phyloP scores from a whole-genome alignment of 1,140 invertebrate species.

The Chironomus tepperi region DNA sequence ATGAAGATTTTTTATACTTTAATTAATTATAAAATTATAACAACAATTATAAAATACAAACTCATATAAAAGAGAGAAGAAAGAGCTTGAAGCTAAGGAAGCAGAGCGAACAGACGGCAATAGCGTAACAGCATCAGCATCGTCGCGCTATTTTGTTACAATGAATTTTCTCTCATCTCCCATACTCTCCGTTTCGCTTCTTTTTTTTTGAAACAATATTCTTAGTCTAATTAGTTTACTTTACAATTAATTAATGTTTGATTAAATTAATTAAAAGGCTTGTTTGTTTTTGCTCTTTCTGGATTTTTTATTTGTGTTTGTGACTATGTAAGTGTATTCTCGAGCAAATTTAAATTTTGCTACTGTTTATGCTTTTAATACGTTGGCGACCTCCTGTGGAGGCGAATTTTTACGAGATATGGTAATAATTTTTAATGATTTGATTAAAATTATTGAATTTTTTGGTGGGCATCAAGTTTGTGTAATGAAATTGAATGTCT shows the following conservation, averaged over 20 bases:
- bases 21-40: slow-evolving; percentile 22
- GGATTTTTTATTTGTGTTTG: neutral
- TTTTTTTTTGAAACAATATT: slow-evolving; percentile 11
- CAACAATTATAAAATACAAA: neutral
- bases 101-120: neutral
- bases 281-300: slow-evolving; percentile 1
- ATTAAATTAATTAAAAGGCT: slow-evolving; percentile 24
- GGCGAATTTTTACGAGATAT: neutral
- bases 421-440: neutral
- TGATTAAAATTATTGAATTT: neutral
- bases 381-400: neutral
- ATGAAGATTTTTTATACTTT: slow-evolving; percentile 12
- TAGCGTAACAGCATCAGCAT: neutral
- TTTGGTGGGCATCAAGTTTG: neutral
- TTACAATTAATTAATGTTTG: slow-evolving; percentile 24
- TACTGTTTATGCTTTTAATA: neutral
- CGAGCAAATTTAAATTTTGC: neutral
- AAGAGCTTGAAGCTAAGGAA: neutral
- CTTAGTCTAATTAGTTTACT: slow-evolving; percentile 20
- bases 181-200: too few species aligned
- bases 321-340: neutral
- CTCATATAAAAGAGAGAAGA: neutral
- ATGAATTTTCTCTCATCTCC: too few species aligned
- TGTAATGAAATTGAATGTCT: too few species aligned
- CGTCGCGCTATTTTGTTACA: slow-evolving; percentile 17